These are phyloP conservation scores for Saguinus midas DNA, from an alignment of 2,113 vertebrate genomes.

Conservation along the genomic window DNA sequence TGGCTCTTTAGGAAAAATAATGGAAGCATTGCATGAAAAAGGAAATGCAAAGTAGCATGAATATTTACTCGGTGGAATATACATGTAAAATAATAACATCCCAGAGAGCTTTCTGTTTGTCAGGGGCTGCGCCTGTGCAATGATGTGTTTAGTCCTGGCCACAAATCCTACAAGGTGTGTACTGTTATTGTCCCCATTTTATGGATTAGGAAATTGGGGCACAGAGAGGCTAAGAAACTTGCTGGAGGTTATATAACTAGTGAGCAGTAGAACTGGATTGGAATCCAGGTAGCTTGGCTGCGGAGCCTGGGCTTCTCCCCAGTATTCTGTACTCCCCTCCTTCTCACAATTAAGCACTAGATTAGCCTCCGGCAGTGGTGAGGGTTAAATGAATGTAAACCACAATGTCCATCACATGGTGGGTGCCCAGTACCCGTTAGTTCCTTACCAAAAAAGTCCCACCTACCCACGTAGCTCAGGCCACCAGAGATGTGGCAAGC, in stretches of 20 bases:
- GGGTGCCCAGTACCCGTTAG: not conserved
- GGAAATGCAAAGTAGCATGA: not conserved
- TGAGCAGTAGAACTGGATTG: not conserved
- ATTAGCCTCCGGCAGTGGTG: rapidly evolving
- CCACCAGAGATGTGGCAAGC: not conserved
- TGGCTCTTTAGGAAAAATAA: not conserved
- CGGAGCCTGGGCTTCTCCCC: not conserved
- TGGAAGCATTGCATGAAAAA: not conserved
- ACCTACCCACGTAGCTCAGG: not conserved
- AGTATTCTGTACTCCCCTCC: not conserved
- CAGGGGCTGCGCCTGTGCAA: not conserved
- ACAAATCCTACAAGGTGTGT: not conserved
- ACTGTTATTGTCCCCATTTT: not conserved
- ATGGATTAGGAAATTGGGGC: slow-evolving; percentile 9
- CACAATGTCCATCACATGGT: not conserved
- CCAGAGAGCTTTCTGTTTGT: not conserved
- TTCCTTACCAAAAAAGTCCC: not conserved
- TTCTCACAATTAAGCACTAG: not conserved
- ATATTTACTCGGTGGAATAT: not conserved
- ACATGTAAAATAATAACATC: slow-evolving; percentile 1
- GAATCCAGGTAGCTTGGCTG: not conserved
- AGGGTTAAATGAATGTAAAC: not conserved
- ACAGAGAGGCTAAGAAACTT: not conserved
- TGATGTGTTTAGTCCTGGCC: not conserved
- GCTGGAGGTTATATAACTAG: not conserved